phyloP scores from a whole-genome alignment of 2,113 vertebrate species.

The Globicephala melas region DNA sequence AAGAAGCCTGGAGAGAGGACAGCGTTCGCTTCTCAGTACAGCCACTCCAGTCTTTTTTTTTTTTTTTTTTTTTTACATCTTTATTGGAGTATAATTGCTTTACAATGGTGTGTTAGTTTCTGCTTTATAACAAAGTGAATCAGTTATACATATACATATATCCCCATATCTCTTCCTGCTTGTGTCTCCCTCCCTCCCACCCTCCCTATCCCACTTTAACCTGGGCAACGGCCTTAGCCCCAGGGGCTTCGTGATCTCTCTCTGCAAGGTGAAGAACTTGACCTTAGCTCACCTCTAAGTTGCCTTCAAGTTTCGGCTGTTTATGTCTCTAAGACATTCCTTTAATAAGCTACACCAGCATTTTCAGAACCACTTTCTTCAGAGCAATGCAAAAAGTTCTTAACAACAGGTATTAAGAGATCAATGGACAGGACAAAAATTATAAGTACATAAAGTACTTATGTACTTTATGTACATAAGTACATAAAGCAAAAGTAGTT shows the following conservation, averaged over 20 bases:
- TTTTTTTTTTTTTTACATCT: no score
- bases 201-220: neutral
- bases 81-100: no score
- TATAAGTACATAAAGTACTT: neutral
- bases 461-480: no score
- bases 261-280: neutral
- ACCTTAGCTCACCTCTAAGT: neutral
- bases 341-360: slow-evolving; percentile 15
- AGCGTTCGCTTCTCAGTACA: neutral
- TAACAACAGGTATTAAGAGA: neutral
- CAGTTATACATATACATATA: no score
- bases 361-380: neutral
- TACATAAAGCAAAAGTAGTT: neutral
- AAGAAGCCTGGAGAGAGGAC: neutral
- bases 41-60: neutral
- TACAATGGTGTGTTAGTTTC: no score
- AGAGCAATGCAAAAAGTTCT: neutral
- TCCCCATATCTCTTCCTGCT: no score
- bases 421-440: neutral
- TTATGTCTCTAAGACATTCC: neutral
- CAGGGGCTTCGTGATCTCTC: neutral
- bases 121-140: no score
- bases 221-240: neutral
- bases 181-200: no score
- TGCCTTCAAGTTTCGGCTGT: neutral